Percentiles rank a stretch among this genome's conserved stretches.
Conservation (phyloP, 2,797 vertebrate genomes). For the Neostethus bicornis region DNA sequence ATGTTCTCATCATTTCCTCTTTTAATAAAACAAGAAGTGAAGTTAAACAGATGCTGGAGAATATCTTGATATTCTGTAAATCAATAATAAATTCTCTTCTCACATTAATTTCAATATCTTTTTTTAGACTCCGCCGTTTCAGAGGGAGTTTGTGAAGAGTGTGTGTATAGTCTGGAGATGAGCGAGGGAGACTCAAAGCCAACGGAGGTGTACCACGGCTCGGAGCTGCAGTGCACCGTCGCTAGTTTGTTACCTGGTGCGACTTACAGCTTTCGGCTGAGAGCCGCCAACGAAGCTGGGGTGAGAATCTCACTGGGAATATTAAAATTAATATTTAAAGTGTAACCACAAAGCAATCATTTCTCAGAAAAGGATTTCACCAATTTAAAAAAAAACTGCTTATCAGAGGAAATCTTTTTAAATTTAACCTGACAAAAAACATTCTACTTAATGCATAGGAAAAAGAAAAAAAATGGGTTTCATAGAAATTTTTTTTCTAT, state of each 20-base stretch:
- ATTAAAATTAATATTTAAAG: background rate
- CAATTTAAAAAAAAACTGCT: background rate
- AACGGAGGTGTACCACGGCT: conserved; percentile 87
- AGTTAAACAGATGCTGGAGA: conserved; percentile 6
- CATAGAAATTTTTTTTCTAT: background rate
- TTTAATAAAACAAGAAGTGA: conserved; percentile 16
- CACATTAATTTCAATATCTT: no score
- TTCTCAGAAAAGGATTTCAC: background rate
- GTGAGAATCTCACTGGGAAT: conserved; percentile 75
- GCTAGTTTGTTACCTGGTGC: conserved; percentile 91
- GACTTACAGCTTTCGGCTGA: conserved; percentile 87
- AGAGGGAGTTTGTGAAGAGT: conserved; percentile 82
- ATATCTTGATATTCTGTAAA: conserved; percentile 1
- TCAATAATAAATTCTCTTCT: no score
- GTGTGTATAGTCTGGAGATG: conserved; percentile 93
- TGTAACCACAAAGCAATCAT: background rate
- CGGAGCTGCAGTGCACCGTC: conserved; percentile 88
- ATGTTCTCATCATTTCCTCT: conserved; percentile 27
- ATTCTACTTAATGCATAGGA: conserved; percentile 4
- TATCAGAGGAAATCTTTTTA: background rate
- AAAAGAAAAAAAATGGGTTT: background rate
- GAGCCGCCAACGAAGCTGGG: conserved; percentile 92
- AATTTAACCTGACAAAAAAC: background rate
- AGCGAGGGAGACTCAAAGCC: conserved; percentile 80
- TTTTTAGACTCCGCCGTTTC: conserved; percentile 72